Conservation (phyloP, 2,797 vertebrate genomes). For the Brachymystax lenok region DNA sequence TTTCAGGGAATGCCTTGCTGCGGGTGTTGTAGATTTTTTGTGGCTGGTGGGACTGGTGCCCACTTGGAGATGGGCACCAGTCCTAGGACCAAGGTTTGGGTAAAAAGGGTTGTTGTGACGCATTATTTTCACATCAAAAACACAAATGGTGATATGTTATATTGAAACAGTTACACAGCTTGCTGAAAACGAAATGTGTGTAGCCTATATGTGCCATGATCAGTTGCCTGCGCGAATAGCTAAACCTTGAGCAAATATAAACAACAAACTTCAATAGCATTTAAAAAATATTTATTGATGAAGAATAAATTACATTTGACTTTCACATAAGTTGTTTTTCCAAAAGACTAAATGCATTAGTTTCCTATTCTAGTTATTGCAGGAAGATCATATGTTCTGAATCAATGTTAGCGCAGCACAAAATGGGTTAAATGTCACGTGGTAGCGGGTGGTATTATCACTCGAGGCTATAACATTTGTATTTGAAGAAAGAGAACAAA, state of each 20-base stretch:
- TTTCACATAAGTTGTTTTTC: no score
- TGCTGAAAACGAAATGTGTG: no score
- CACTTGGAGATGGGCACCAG: no score
- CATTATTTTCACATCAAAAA: no score
- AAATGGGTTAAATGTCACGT: constrained; percentile 73
- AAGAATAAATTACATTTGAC: not conserved
- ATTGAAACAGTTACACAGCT: no score
- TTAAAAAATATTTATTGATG: not conserved
- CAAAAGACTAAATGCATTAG: not conserved
- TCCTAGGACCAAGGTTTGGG: no score
- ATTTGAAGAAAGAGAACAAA: constrained; percentile 64
- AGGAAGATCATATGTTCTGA: constrained; percentile 1
- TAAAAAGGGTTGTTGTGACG: no score
- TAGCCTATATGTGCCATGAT: no score
- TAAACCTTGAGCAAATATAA: no score
- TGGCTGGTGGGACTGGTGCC: not conserved
- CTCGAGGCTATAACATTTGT: constrained; percentile 51
- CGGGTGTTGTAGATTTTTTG: not conserved
- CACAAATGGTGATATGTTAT: no score
- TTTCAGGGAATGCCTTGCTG: constrained; percentile 22
- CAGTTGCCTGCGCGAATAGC: no score
- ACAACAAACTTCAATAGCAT: no score
- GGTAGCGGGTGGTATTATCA: constrained; percentile 62
- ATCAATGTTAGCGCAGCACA: constrained; percentile 26
- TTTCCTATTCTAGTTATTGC: not conserved